A percentile compares a stretch with the other conserved stretches of the same genome.
Conservation (phyloP, 2,113 vertebrate genomes). For the Emydocephalus ijimae region DNA sequence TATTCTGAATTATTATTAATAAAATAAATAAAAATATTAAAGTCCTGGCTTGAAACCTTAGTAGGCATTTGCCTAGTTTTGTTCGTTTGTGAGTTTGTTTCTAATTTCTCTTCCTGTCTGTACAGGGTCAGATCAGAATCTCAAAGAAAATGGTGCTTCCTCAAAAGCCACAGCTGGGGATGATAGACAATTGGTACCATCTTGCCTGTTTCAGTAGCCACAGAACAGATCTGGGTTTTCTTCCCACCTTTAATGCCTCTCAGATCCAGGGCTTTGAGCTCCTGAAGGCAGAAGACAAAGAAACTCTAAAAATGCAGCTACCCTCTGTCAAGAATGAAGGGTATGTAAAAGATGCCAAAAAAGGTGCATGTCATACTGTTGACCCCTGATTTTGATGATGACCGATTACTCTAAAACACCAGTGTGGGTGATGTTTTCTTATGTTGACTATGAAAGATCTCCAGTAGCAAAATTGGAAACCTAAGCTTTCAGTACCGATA, state of each 20-base stretch:
- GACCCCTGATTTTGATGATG: not conserved
- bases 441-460: not conserved
- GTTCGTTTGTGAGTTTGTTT: not conserved
- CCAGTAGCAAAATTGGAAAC: not conserved
- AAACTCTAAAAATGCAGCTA: conserved; percentile 85
- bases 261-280: conserved; percentile 87
- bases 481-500: not conserved
- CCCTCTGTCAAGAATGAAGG: conserved; percentile 84
- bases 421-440: not conserved
- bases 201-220: conserved; percentile 84
- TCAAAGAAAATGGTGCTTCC: conserved; percentile 93
- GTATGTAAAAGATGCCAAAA: conserved; percentile 56
- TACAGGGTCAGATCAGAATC: conserved; percentile 89
- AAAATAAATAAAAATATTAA: not conserved
- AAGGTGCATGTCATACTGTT: rapidly evolving
- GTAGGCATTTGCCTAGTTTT: not conserved
- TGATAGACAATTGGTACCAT: conserved; percentile 99
- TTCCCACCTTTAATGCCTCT: conserved; percentile 75
- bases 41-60: not conserved
- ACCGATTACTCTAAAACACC: not conserved
- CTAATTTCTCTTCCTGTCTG: not conserved
- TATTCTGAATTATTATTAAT: conserved; percentile 4
- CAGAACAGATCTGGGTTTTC: conserved; percentile 86
- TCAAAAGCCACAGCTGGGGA: conserved; percentile 91
- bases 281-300: conserved; percentile 84